Conservation (phyloP, 2,888 invertebrate species). For the Mechanitis mazaeus region DNA sequence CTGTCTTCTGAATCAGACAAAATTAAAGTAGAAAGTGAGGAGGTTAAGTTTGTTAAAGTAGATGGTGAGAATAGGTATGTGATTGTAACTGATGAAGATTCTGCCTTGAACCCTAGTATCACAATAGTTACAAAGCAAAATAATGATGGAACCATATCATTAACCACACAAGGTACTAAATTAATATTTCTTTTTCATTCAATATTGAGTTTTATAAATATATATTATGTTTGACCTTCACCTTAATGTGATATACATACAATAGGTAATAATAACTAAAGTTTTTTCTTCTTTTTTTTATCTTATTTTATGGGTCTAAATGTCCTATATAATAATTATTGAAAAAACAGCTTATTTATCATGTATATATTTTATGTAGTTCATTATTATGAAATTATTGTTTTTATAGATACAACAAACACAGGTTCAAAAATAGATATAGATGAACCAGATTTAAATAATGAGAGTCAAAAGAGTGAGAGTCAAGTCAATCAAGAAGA, state of each 20-base stretch:
- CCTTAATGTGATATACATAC: no score
- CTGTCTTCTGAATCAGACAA: constrained; percentile 10
- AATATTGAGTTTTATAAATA: no score
- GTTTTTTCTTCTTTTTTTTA: no score
- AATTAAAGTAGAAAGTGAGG: constrained; percentile 29
- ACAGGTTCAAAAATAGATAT: constrained; percentile 41
- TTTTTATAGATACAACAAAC: constrained; percentile 22
- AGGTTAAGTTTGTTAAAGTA: constrained; percentile 52
- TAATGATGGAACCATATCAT: constrained; percentile 63
- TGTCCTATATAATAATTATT: no score
- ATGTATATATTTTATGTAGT: no score
- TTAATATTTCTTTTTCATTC: neutral
- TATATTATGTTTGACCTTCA: no score
- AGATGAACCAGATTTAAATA: constrained; percentile 32
- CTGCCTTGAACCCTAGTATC: constrained; percentile 35
- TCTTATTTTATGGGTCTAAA: no score
- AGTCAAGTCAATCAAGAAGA: constrained; percentile 47
- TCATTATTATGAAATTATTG: no score
- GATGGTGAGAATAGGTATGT: constrained; percentile 52
- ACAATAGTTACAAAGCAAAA: constrained; percentile 62
- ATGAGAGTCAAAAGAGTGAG: constrained; percentile 34
- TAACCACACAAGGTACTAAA: constrained; percentile 54
- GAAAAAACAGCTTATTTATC: no score
- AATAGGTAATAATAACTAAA: no score
- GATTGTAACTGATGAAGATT: constrained; percentile 46